phyloP scores from a whole-genome alignment of 1,140 invertebrate genomes.

The Drosophila novamexicana region DNA sequence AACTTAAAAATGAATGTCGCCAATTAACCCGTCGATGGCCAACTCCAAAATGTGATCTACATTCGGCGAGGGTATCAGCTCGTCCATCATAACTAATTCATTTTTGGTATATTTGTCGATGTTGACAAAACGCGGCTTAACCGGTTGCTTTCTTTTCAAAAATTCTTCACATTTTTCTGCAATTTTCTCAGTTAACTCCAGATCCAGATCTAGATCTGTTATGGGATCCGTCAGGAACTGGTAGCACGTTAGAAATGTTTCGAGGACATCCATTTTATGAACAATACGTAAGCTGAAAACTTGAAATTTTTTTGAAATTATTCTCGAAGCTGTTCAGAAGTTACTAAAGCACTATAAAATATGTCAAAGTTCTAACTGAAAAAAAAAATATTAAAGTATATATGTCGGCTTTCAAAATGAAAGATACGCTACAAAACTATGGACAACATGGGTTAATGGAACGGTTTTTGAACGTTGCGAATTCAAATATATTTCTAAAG shows the following conservation, averaged over 20 bases:
- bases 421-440: no score
- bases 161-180: conserved; percentile 25
- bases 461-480: no score
- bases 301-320: conserved; percentile 5
- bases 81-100: conserved; percentile 39
- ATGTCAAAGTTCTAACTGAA: not conserved
- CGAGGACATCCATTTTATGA: conserved; percentile 29
- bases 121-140: conserved; percentile 16
- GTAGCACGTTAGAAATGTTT: conserved; percentile 34
- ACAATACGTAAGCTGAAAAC: not conserved
- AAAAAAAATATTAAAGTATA: not conserved
- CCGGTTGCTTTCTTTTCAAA: conserved; percentile 17
- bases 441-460: no score
- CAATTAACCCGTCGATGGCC: conserved; percentile 19
- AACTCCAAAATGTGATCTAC: conserved; percentile 30
- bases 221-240: conserved; percentile 34
- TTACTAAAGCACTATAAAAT: not conserved
- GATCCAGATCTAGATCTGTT: conserved; percentile 27
- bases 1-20: conserved; percentile 22
- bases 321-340: not conserved
- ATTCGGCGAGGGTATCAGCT: conserved; percentile 25
- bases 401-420: not conserved
- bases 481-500: not conserved
- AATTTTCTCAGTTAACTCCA: conserved; percentile 24
- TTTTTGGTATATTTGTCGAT: conserved; percentile 42